Evolutionary conservation across 2,797 vertebrate genomes (phyloP).

Genomic region (Cossypha heuglini): DNA sequence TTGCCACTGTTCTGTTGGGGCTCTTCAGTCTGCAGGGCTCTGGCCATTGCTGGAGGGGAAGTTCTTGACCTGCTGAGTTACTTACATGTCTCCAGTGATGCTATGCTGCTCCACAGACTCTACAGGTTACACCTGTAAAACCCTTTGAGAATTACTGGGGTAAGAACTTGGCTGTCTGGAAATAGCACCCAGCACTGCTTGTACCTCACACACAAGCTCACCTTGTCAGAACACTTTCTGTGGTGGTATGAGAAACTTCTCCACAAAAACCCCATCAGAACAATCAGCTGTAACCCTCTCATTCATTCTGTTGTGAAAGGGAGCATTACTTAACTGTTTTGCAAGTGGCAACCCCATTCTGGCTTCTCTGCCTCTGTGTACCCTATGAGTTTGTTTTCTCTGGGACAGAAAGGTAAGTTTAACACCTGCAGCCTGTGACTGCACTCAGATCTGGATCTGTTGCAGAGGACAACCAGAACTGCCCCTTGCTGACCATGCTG

Average conservation of each 20-base stretch:
- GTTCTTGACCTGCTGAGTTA: conserved; percentile 2
- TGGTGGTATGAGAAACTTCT: not conserved
- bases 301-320: not conserved
- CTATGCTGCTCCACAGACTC: not conserved
- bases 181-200: not conserved
- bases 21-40: not conserved
- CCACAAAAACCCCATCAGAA: not conserved
- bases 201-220: not conserved
- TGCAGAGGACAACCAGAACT: not conserved
- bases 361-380: not conserved
- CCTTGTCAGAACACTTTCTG: not conserved
- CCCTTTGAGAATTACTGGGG: not conserved
- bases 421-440: not conserved
- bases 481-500: not conserved
- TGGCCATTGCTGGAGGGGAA: not conserved
- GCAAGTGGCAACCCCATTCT: not conserved
- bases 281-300: not conserved
- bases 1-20: not conserved
- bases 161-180: not conserved
- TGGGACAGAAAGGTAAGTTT: not conserved
- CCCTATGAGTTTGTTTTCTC: not conserved
- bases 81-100: not conserved
- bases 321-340: not conserved
- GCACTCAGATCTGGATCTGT: not conserved
- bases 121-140: not conserved